These are phyloP conservation scores for Turdus rufiventris DNA, from an alignment of 2,113 vertebrate genomes.

Conservation along the genomic window DNA sequence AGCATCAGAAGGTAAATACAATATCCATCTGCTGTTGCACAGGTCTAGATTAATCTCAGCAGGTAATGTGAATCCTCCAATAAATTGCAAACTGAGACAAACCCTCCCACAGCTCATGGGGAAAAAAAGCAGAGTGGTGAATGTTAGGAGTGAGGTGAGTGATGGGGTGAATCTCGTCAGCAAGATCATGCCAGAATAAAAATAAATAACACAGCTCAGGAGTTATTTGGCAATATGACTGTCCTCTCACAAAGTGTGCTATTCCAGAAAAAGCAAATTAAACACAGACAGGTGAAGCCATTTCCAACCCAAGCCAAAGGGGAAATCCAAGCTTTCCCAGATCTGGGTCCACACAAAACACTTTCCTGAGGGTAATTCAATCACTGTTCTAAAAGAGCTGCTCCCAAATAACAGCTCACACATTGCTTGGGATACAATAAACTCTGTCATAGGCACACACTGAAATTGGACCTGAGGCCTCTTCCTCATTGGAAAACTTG, in stretches of 20 bases:
- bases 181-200: neutral
- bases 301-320: neutral
- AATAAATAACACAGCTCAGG: neutral
- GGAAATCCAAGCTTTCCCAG: neutral
- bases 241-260: neutral
- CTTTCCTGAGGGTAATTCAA: neutral
- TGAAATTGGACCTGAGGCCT: neutral
- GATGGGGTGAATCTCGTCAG: neutral
- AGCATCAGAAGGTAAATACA: neutral
- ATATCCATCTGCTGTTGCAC: neutral
- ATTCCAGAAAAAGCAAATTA: neutral
- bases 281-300: neutral
- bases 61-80: neutral
- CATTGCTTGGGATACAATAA: neutral
- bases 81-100: neutral
- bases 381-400: neutral
- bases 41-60: neutral
- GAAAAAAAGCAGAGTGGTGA: neutral
- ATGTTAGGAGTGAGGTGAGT: neutral
- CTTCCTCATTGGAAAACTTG: accelerated
- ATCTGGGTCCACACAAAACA: neutral
- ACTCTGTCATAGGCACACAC: accelerated
- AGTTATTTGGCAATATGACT: neutral
- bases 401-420: neutral
- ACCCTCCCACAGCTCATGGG: neutral